Percentiles rank a stretch among this genome's conserved stretches.
These are phyloP conservation scores for Eupeodes corollae DNA, from an alignment of 1,140 invertebrate species.

Conservation along the genomic window DNA sequence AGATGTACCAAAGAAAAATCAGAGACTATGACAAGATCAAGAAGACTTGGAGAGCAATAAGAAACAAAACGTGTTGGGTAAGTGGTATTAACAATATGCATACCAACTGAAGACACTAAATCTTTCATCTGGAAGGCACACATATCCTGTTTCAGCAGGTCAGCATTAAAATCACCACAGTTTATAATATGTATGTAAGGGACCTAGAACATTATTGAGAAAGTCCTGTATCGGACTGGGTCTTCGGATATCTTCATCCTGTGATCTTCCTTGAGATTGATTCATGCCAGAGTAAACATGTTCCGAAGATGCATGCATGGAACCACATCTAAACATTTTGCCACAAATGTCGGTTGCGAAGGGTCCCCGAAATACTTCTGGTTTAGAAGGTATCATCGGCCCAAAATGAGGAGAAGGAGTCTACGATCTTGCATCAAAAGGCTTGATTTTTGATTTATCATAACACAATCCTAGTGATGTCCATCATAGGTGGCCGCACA, in stretches of 20 bases:
- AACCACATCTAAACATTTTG: too few species aligned
- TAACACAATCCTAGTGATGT: constrained; percentile 46
- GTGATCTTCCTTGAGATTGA: constrained; percentile 33
- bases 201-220: constrained; percentile 36
- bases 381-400: constrained; percentile 11
- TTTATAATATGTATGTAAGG: constrained; percentile 40
- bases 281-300: constrained; percentile 10
- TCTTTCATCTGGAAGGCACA: too few species aligned
- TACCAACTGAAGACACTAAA: too few species aligned
- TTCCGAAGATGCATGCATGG: too few species aligned
- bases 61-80: too few species aligned
- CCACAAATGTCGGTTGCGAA: constrained; percentile 15
- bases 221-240: constrained; percentile 37
- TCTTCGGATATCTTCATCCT: constrained; percentile 32
- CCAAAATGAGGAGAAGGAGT: constrained; percentile 38
- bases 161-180: too few species aligned
- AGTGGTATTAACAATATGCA: too few species aligned
- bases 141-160: too few species aligned
- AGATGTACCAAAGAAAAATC: too few species aligned
- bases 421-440: constrained; percentile 21
- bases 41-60: too few species aligned
- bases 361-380: constrained; percentile 13
- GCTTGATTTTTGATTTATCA: constrained; percentile 25
- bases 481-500: constrained; percentile 53
- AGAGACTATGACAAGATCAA: too few species aligned